phyloP scores from a whole-genome alignment of 2,888 invertebrate species.

The Pollenia amentaria region DNA sequence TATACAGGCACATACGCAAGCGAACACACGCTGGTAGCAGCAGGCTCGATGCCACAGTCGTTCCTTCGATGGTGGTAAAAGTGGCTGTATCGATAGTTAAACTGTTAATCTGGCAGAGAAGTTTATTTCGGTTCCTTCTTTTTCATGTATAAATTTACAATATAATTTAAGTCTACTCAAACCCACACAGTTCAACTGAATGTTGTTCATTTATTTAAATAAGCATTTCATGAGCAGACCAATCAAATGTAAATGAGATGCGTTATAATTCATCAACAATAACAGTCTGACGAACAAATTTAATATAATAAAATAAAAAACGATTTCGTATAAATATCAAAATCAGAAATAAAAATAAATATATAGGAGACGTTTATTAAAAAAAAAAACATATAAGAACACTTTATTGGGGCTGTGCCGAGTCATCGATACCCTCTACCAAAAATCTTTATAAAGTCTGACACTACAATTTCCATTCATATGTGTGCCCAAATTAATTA shows the following conservation, averaged over 20 bases:
- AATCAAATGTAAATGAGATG: constrained; percentile 66
- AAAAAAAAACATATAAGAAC: too few species aligned
- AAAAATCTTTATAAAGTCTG: too few species aligned
- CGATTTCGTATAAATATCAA: constrained; percentile 20
- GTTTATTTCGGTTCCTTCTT: neutral
- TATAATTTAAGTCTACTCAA: neutral
- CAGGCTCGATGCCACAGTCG: too few species aligned
- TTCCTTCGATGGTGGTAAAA: neutral
- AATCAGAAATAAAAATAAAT: neutral
- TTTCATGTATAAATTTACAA: neutral
- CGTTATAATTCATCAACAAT: constrained; percentile 32
- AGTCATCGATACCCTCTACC: too few species aligned
- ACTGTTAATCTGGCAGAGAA: neutral
- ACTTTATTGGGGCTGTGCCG: too few species aligned
- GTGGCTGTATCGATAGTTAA: neutral
- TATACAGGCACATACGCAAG: neutral
- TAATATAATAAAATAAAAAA: constrained; percentile 28
- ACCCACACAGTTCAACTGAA: neutral
- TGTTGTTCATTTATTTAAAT: constrained; percentile 18
- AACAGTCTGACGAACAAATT: constrained; percentile 19
- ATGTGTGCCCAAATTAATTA: too few species aligned
- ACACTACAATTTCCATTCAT: too few species aligned
- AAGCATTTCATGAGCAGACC: constrained; percentile 28
- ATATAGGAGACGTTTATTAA: too few species aligned
- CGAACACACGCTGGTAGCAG: neutral